Evolutionary conservation across 2,888 invertebrate species (phyloP).

Genomic region (Drosophila lutescens): DNA sequence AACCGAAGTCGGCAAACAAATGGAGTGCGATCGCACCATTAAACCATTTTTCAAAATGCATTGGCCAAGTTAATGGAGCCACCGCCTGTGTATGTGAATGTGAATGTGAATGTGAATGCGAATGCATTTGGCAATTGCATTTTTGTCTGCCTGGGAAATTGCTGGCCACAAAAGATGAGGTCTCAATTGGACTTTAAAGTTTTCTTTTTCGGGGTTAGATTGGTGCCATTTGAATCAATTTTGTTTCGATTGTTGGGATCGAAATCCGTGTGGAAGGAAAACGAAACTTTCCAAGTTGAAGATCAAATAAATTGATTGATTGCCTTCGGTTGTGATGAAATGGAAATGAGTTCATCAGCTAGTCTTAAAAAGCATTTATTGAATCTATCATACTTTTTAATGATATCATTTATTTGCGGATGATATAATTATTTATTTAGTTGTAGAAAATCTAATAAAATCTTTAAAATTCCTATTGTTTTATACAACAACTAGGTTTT

Average conservation of each 20-base stretch:
- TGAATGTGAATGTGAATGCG: conserved; percentile 9
- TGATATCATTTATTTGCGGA: too few species aligned
- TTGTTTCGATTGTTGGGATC: conserved; percentile 14
- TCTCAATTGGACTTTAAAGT: conserved; percentile 5
- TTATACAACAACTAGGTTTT: too few species aligned
- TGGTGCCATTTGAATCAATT: conserved; percentile 30
- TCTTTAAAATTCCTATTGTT: too few species aligned
- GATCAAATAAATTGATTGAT: conserved; percentile 27
- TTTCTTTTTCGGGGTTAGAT: neutral
- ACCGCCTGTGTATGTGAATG: conserved; percentile 14
- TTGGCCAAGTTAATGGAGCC: conserved; percentile 59
- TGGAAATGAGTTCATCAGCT: neutral
- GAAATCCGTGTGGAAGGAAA: conserved; percentile 25
- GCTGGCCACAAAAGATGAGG: conserved; percentile 25
- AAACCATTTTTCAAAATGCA: conserved; percentile 62
- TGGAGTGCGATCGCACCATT: conserved; percentile 51
- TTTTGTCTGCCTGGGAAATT: conserved; percentile 15
- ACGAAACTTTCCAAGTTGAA: conserved; percentile 31
- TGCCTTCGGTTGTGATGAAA: conserved; percentile 1
- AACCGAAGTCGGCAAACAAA: conserved; percentile 40
- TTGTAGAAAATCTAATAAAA: too few species aligned
- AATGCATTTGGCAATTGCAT: conserved; percentile 40
- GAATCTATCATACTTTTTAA: neutral
- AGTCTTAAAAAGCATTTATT: neutral
- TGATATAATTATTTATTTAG: too few species aligned